These are phyloP conservation scores for Coptodon bakossiorum DNA, from an alignment of 2,113 vertebrate genomes.

Conservation along the genomic window DNA sequence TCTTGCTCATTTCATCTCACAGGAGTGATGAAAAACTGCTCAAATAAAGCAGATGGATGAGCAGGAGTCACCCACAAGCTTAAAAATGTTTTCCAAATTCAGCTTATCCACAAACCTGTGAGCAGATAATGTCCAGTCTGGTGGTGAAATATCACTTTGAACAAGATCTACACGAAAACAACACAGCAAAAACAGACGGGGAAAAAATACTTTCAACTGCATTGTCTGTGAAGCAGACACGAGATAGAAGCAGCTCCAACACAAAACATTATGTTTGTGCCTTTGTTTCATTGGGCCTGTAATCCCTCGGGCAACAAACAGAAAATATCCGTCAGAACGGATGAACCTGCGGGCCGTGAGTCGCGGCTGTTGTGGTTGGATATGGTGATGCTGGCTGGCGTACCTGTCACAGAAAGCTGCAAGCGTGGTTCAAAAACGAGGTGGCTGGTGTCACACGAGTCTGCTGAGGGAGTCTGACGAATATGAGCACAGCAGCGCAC, in stretches of 20 bases:
- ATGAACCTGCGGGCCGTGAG: slow-evolving; percentile 51
- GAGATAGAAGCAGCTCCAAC: slow-evolving; percentile 48
- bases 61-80: neutral
- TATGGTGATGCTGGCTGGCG: slow-evolving; percentile 61
- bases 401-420: slow-evolving; percentile 67
- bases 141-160: neutral
- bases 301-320: slow-evolving; percentile 68
- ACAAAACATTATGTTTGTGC: slow-evolving; percentile 65
- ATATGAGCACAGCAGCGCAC: slow-evolving; percentile 14
- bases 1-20: neutral
- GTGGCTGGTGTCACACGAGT: slow-evolving; percentile 63
- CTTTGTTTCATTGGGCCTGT: slow-evolving; percentile 43
- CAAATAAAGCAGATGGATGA: neutral
- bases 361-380: slow-evolving; percentile 21
- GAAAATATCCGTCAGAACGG: slow-evolving; percentile 60
- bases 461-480: slow-evolving; percentile 33
- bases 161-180: neutral
- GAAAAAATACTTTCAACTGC: neutral
- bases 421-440: slow-evolving; percentile 51
- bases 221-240: neutral
- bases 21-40: neutral
- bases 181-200: slow-evolving; percentile 2
- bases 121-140: neutral
- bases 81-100: neutral
- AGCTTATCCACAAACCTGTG: neutral